These are phyloP conservation scores for Trogon melanurus DNA, from an alignment of 2,113 vertebrate species.

Conservation along the genomic window DNA sequence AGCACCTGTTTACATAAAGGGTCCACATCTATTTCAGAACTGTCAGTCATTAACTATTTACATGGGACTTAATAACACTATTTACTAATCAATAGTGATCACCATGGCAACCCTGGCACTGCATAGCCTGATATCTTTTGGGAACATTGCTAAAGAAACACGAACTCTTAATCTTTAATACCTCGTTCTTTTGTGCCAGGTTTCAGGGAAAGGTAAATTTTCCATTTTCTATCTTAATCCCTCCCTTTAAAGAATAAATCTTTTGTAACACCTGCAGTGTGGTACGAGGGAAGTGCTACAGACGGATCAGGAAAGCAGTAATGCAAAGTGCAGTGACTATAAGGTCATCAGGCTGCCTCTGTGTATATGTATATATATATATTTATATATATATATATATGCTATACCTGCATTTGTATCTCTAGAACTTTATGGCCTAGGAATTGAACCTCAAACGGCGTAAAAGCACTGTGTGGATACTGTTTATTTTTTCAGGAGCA, in stretches of 20 bases:
- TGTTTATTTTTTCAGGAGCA: background rate
- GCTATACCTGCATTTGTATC: accelerated
- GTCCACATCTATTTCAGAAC: background rate
- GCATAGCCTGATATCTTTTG: background rate
- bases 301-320: background rate
- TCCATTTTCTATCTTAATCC: background rate
- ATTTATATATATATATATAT: no score
- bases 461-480: background rate
- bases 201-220: background rate
- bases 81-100: constrained; percentile 32
- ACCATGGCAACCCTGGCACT: constrained; percentile 42
- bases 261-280: background rate
- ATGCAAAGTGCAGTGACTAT: background rate
- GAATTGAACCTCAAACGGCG: background rate
- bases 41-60: constrained; percentile 40
- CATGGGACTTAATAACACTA: background rate
- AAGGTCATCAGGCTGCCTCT: background rate
- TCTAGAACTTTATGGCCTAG: background rate
- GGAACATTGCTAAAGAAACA: background rate
- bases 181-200: background rate
- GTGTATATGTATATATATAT: background rate
- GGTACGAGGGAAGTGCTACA: background rate
- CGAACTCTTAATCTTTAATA: background rate
- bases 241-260: background rate
- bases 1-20: background rate